Conservation (phyloP, 1,140 invertebrate species). For the Chironomus tepperi region DNA sequence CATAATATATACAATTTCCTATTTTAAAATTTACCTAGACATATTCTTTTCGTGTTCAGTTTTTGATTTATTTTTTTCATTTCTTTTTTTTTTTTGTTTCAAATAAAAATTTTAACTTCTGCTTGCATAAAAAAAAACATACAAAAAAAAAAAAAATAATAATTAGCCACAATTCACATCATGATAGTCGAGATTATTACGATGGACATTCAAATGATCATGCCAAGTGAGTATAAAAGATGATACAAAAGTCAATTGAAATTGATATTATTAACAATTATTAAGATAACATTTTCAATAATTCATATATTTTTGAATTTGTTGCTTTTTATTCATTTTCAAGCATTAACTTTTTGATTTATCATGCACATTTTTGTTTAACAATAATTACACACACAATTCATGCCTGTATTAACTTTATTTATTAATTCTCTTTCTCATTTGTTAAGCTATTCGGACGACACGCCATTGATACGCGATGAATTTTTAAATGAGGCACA, state of each 20-base stretch:
- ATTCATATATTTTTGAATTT: background rate
- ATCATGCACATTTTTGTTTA: background rate
- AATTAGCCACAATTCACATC: conserved; percentile 26
- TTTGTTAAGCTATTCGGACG: conserved; percentile 49
- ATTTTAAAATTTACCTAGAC: background rate
- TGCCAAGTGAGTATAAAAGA: conserved; percentile 25
- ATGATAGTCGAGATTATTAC: conserved; percentile 26
- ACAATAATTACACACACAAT: background rate
- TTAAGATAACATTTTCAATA: background rate
- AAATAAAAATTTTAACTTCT: conserved; percentile 20
- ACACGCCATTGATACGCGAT: conserved; percentile 48
- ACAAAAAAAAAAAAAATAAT: background rate
- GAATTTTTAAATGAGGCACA: conserved; percentile 56
- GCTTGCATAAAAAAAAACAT: conserved; percentile 17
- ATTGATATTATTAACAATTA: background rate
- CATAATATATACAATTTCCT: background rate
- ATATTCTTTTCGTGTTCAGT: conserved; percentile 4
- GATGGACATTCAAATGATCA: conserved; percentile 27
- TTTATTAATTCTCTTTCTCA: conserved; percentile 18
- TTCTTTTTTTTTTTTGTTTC: background rate
- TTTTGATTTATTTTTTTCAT: conserved; percentile 24
- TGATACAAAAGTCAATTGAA: background rate
- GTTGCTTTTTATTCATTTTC: conserved; percentile 7
- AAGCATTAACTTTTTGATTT: conserved; percentile 5
- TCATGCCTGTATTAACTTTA: background rate